A percentile compares a stretch with the other conserved stretches of the same genome.
Conservation (phyloP, 2,888 invertebrate species). For the Lepidocyrtinus sp. region DNA sequence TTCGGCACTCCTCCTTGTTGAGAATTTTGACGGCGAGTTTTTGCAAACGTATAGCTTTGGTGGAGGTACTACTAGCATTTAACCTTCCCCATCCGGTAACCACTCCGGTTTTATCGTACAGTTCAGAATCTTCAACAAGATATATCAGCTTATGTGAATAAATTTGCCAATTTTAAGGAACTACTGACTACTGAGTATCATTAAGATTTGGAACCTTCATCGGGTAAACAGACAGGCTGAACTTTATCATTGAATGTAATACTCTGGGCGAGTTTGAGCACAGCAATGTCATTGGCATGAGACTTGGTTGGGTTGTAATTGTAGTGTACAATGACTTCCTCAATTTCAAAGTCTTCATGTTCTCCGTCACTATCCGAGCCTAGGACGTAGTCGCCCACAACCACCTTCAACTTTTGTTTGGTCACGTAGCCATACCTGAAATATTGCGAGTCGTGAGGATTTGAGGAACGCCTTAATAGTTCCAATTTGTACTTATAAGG, state of each 20-base stretch:
- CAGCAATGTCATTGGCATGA: conserved; percentile 67
- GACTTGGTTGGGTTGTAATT: conserved; percentile 65
- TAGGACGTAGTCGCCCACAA: conserved; percentile 64
- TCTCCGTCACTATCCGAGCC: conserved; percentile 62
- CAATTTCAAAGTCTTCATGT: conserved; percentile 57
- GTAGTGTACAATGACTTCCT: conserved; percentile 62
- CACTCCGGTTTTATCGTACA: conserved; percentile 40
- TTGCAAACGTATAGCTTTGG: conserved; percentile 55
- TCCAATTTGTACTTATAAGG: no score
- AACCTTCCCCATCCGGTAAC: conserved; percentile 61
- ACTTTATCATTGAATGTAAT: conserved; percentile 60
- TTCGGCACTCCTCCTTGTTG: conserved; percentile 56
- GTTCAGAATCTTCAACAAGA: conserved; percentile 38
- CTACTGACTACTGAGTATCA: no score
- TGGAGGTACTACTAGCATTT: conserved; percentile 53
- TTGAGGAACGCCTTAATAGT: no score
- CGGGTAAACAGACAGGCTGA: conserved; percentile 66
- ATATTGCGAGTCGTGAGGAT: no score
- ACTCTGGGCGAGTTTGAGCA: conserved; percentile 53
- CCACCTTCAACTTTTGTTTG: conserved; percentile 54
- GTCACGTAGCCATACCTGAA: conserved; percentile 57
- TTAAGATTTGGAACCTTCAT: conserved; percentile 41
- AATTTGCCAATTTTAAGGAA: neutral
- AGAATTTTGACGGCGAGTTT: conserved; percentile 64
- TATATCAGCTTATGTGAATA: no score